Conservation (phyloP, 2,797 vertebrate species). For the Oreochromis mossambicus region DNA sequence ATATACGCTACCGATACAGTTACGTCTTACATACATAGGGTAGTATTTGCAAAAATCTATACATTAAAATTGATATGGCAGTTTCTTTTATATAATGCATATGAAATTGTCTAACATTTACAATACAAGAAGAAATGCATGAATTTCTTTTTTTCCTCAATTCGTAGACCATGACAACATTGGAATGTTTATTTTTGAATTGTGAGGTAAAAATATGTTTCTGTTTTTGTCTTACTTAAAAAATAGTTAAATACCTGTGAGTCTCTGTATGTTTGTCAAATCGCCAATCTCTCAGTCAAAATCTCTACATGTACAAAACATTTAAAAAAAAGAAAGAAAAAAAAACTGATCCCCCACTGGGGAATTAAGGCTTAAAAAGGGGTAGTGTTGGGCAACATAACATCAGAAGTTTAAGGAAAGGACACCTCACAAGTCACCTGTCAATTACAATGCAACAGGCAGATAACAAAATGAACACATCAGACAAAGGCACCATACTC, state of each 20-base stretch:
- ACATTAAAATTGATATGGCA: slow-evolving; percentile 99
- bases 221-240: slow-evolving; percentile 77
- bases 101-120: slow-evolving; percentile 99
- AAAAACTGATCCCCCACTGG: slow-evolving; percentile 53
- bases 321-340: slow-evolving; percentile 25
- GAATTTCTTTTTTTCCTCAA: slow-evolving; percentile 75
- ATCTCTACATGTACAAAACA: slow-evolving; percentile 63
- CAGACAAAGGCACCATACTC: slow-evolving; percentile 24
- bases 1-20: slow-evolving; percentile 99
- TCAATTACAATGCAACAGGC: slow-evolving; percentile 42
- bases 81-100: slow-evolving; percentile 99
- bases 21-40: slow-evolving; percentile 99
- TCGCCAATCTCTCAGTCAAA: slow-evolving; percentile 70
- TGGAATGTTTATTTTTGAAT: slow-evolving; percentile 93
- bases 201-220: slow-evolving; percentile 91
- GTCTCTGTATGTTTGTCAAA: slow-evolving; percentile 72
- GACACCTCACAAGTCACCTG: slow-evolving; percentile 31
- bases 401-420: slow-evolving; percentile 8
- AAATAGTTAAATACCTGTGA: slow-evolving; percentile 80
- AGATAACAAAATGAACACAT: slow-evolving; percentile 27
- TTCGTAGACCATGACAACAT: slow-evolving; percentile 87
- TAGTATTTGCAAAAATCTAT: slow-evolving; percentile 99
- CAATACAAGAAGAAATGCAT: slow-evolving; percentile 93
- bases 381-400: slow-evolving; percentile 14
- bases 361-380: slow-evolving; percentile 27